Conservation (phyloP, 2,113 vertebrate genomes). For the Mus musculus region GRCm39 chr11:112118501-112119000, state of each 20-base stretch:
- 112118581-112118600: too few relatives aligned
- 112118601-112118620: background rate
- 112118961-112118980: background rate
- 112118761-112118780: background rate
- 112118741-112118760: background rate
- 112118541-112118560: background rate
- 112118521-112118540: background rate
- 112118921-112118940: background rate
- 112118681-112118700: background rate
- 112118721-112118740: background rate
- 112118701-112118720: background rate
- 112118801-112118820: background rate
- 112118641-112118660: background rate
- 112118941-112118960: background rate
- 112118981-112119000: fast-evolving
- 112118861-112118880: background rate
- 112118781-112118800: background rate
- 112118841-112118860: too few relatives aligned
- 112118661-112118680: background rate
- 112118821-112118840: background rate
- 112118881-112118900: background rate
- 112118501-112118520: fast-evolving
- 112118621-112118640: background rate
- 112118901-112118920: background rate
- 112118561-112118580: too few relatives aligned